phyloP scores from a whole-genome alignment of 2,888 invertebrate genomes.

The Tenthredo livida region DNA sequence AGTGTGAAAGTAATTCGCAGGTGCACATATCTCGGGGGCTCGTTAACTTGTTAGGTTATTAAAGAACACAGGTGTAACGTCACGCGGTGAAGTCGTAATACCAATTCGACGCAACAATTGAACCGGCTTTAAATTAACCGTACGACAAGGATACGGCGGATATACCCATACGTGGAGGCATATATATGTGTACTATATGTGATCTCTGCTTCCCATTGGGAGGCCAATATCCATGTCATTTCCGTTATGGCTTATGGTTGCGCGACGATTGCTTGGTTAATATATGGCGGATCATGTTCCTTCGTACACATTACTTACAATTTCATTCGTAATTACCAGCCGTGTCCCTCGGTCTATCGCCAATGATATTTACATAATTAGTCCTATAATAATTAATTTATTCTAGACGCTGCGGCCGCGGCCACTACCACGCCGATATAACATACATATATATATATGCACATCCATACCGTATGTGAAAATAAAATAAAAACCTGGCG shows the following conservation, averaged over 20 bases:
- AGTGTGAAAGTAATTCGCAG: slow-evolving; percentile 35
- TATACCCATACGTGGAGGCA: background rate
- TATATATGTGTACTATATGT: background rate
- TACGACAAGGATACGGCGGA: background rate
- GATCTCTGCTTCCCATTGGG: background rate
- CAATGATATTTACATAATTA: slow-evolving; percentile 51
- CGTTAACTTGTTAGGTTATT: slow-evolving; percentile 42
- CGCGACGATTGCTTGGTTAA: background rate
- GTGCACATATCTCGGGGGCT: slow-evolving; percentile 38
- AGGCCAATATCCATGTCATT: slow-evolving; percentile 36
- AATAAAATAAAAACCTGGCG: slow-evolving; percentile 23
- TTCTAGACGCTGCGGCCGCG: slow-evolving; percentile 9
- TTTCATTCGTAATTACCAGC: slow-evolving; percentile 46
- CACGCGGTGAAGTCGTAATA: slow-evolving; percentile 28
- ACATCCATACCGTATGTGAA: background rate
- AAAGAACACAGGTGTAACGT: slow-evolving; percentile 45
- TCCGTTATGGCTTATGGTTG: slow-evolving; percentile 17
- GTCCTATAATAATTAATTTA: slow-evolving; percentile 49
- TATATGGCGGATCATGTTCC: slow-evolving; percentile 39
- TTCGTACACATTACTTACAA: slow-evolving; percentile 29
- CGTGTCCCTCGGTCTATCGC: slow-evolving; percentile 28
- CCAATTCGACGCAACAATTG: slow-evolving; percentile 37
- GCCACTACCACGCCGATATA: background rate
- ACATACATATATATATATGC: too few relatives aligned
- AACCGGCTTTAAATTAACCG: slow-evolving; percentile 32